Percentiles rank a stretch among this genome's conserved stretches.
Evolutionary conservation across 2,797 vertebrate species (phyloP).

Genomic region (Ptychobarbus kaznakovi): DNA sequence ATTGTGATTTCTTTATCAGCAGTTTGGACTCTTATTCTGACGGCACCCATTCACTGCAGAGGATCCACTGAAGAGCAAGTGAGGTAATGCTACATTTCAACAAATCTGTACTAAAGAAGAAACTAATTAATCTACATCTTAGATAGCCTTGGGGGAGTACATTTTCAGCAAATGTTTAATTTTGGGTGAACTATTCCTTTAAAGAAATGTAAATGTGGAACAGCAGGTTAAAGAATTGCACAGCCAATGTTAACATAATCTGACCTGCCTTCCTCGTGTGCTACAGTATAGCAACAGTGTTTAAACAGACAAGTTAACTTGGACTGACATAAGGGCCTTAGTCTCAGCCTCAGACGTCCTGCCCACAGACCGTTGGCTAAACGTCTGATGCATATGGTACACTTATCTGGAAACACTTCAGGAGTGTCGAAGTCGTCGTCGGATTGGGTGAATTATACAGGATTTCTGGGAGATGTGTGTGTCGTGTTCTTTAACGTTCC

Average conservation of each 20-base stretch:
- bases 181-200: background rate
- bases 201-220: conserved; percentile 7
- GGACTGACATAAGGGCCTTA: conserved; percentile 47
- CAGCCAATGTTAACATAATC: background rate
- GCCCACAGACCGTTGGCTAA: too few relatives aligned
- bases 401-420: too few relatives aligned
- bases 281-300: conserved; percentile 10
- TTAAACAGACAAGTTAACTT: background rate
- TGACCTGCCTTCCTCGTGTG: background rate
- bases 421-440: too few relatives aligned
- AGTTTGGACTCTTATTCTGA: background rate
- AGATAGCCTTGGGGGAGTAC: background rate
- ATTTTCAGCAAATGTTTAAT: background rate
- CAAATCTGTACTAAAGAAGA: background rate
- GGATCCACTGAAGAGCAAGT: background rate
- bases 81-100: background rate
- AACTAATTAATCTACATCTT: background rate
- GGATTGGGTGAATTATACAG: too few relatives aligned
- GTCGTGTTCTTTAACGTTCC: too few relatives aligned
- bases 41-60: background rate
- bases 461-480: too few relatives aligned
- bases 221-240: background rate
- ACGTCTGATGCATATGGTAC: too few relatives aligned
- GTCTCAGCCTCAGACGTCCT: too few relatives aligned
- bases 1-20: background rate